phyloP scores from a whole-genome alignment of 2,888 invertebrate genomes.

The Synanthedon andrenaeformis region DNA sequence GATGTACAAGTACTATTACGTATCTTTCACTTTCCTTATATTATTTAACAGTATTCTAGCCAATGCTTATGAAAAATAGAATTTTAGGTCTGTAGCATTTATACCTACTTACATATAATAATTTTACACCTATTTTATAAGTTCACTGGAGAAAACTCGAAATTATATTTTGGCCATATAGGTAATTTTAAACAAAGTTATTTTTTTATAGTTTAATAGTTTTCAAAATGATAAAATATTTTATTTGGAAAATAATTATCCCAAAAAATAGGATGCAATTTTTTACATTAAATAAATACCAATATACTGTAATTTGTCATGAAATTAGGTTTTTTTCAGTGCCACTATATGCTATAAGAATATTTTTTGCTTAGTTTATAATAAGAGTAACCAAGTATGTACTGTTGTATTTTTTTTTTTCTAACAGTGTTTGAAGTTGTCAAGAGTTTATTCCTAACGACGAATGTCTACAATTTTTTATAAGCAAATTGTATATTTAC shows the following conservation, averaged over 20 bases:
- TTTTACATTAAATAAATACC: too few species aligned
- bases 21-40: constrained; percentile 10
- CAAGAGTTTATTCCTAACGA: constrained; percentile 7
- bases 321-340: constrained; percentile 27
- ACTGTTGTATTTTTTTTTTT: constrained; percentile 31
- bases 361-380: constrained; percentile 35
- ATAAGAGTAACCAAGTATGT: constrained; percentile 32
- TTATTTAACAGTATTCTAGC: constrained; percentile 3
- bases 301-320: too few species aligned
- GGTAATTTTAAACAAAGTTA: constrained; percentile 6
- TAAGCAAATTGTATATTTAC: constrained; percentile 38
- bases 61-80: background rate
- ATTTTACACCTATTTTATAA: constrained; percentile 6
- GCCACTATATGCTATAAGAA: constrained; percentile 31
- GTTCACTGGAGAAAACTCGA: constrained; percentile 10
- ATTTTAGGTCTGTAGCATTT: background rate
- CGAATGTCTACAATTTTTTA: constrained; percentile 4
- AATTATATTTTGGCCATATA: constrained; percentile 18
- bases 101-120: background rate
- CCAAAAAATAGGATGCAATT: too few species aligned
- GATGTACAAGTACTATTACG: constrained; percentile 13
- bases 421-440: constrained; percentile 10
- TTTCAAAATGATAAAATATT: background rate
- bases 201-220: background rate
- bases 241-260: too few species aligned